Conservation (phyloP, 1,140 invertebrate genomes). For the Drosophila willistoni region DNA sequence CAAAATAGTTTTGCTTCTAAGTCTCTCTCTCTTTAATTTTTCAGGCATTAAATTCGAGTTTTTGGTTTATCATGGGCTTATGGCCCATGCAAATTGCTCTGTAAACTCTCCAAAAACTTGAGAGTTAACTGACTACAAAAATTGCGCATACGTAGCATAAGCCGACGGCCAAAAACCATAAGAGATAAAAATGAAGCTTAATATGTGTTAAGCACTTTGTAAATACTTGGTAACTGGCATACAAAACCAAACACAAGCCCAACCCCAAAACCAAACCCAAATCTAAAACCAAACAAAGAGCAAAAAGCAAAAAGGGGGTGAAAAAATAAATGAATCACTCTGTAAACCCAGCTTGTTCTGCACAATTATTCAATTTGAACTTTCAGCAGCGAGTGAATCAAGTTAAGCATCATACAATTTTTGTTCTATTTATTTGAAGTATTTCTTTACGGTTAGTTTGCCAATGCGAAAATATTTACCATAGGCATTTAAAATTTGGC, state of each 20-base stretch:
- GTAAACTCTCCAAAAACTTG: constrained; percentile 55
- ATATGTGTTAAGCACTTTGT: constrained; percentile 68
- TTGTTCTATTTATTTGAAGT: constrained; percentile 20
- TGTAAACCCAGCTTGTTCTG: constrained; percentile 44
- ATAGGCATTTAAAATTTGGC: not conserved
- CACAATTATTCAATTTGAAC: constrained; percentile 65
- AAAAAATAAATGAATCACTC: constrained; percentile 35
- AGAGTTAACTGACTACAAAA: constrained; percentile 25
- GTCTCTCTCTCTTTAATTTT: not conserved
- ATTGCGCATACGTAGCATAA: constrained; percentile 69
- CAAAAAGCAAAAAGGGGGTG: not conserved
- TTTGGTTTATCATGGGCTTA: not conserved
- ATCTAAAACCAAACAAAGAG: not conserved
- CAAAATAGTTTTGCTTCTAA: not conserved
- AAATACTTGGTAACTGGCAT: constrained; percentile 68
- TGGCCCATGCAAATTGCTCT: constrained; percentile 58
- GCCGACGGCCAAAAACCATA: constrained; percentile 34
- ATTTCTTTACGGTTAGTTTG: constrained; percentile 3
- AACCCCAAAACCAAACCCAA: not conserved
- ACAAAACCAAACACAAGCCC: constrained; percentile 7
- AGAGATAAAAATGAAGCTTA: constrained; percentile 62
- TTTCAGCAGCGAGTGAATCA: constrained; percentile 12
- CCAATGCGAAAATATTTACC: not conserved
- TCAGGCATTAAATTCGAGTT: not conserved
- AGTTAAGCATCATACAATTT: constrained; percentile 17